phyloP scores from a whole-genome alignment of 2,797 vertebrate species.

The Arctocebus calabarensis region DNA sequence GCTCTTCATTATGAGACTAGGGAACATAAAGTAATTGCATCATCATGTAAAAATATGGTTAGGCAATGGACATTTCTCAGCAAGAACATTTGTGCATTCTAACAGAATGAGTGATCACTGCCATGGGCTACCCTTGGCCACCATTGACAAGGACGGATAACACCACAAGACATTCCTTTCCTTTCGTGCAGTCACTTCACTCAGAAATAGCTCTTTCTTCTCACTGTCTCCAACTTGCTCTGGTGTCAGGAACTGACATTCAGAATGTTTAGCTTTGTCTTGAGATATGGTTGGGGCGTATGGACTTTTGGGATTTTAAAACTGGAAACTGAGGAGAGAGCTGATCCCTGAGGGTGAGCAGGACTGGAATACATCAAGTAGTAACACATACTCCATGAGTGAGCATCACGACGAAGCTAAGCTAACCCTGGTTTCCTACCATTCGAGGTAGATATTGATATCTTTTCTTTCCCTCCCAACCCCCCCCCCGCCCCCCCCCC shows the following conservation, averaged over 20 bases:
- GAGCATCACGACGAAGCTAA: not conserved
- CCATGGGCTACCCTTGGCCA: too few species aligned
- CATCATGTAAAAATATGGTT: not conserved
- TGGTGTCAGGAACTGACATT: not conserved
- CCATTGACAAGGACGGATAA: not conserved
- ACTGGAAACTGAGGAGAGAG: slow-evolving; percentile 13
- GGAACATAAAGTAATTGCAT: not conserved
- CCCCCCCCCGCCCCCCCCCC: too few species aligned
- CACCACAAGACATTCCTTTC: not conserved
- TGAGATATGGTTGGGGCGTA: not conserved
- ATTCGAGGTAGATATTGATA: not conserved
- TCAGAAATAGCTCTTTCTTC: not conserved
- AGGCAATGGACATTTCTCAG: not conserved
- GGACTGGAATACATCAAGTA: not conserved
- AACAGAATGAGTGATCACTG: not conserved
- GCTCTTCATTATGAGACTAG: not conserved
- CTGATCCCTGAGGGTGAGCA: not conserved
- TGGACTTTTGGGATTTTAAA: not conserved
- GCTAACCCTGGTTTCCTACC: not conserved
- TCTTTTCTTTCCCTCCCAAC: too few species aligned
- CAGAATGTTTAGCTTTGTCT: not conserved
- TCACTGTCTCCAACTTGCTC: not conserved
- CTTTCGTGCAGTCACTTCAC: not conserved
- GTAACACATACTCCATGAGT: not conserved
- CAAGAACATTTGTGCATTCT: not conserved